A percentile compares a stretch with the other conserved stretches of the same genome.
Conservation (phyloP, 2,888 invertebrate genomes). For the Ectemnius cavifrons region DNA sequence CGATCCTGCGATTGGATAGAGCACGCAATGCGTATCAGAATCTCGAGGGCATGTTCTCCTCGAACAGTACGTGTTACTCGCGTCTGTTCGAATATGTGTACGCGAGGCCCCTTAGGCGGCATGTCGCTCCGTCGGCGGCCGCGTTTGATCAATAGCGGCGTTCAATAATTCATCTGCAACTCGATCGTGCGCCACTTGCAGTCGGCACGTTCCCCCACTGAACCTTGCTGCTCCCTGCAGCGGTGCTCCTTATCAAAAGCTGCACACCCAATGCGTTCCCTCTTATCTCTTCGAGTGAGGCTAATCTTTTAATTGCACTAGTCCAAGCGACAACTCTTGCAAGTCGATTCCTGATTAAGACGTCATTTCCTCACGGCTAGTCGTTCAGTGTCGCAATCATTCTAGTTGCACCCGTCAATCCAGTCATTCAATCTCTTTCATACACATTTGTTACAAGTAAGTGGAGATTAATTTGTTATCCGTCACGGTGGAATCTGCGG, state of each 20-base stretch:
- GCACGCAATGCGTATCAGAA: slow-evolving; percentile 27
- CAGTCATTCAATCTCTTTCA: too few relatives aligned
- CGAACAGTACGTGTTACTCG: background rate
- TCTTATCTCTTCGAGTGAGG: background rate
- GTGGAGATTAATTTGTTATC: too few relatives aligned
- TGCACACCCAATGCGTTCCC: background rate
- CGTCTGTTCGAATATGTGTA: slow-evolving; percentile 24
- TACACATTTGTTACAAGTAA: too few relatives aligned
- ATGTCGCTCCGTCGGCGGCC: slow-evolving; percentile 61
- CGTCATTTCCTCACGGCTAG: too few relatives aligned
- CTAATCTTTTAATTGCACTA: background rate
- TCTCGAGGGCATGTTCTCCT: slow-evolving; percentile 7
- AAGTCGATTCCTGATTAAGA: too few relatives aligned
- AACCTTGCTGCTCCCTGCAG: background rate
- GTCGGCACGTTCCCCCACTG: background rate
- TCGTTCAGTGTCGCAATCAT: too few relatives aligned
- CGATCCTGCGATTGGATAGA: slow-evolving; percentile 16
- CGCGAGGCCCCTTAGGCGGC: slow-evolving; percentile 49
- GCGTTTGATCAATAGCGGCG: slow-evolving; percentile 69
- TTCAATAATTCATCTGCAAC: slow-evolving; percentile 72
- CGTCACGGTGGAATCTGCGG: too few relatives aligned
- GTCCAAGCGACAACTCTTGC: too few relatives aligned
- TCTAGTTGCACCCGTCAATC: too few relatives aligned
- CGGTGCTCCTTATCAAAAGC: slow-evolving; percentile 2
- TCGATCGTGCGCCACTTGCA: slow-evolving; percentile 54